Conservation (phyloP, 2,113 vertebrate genomes). For the Syngnathus floridae region DNA sequence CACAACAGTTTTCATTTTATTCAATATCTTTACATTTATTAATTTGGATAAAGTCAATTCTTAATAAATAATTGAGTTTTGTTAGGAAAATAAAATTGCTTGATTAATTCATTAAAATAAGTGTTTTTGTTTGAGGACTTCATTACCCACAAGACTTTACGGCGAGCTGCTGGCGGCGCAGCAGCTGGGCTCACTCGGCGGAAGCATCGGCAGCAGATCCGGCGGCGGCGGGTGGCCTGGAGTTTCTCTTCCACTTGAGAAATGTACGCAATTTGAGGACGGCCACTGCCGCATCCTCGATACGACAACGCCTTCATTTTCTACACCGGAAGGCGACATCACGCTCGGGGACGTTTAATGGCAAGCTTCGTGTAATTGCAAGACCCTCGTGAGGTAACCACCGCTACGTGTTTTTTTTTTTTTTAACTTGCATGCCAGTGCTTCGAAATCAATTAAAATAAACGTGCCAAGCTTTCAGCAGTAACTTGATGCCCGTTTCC, state of each 20-base stretch:
- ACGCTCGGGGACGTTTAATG: neutral
- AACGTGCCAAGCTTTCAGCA: neutral
- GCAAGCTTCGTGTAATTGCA: neutral
- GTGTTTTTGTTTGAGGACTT: constrained; percentile 11
- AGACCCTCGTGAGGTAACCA: neutral
- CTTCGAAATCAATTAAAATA: neutral
- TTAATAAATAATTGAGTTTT: too few species aligned
- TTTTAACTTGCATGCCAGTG: neutral
- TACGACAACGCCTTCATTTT: neutral
- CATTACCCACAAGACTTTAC: constrained; percentile 48
- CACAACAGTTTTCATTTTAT: too few species aligned
- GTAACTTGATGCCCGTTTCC: constrained; percentile 7
- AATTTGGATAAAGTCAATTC: too few species aligned
- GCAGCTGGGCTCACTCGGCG: neutral
- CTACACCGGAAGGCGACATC: neutral
- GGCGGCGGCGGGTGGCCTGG: constrained; percentile 14
- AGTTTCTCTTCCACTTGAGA: constrained; percentile 20
- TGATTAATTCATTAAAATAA: neutral
- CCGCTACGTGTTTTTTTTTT: neutral
- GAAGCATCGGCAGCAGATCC: neutral
- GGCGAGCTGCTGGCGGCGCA: neutral
- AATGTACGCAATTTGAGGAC: constrained; percentile 32
- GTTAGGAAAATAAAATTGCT: neutral
- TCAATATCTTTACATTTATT: too few species aligned
- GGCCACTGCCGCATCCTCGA: neutral